Evolutionary conservation across 2,888 invertebrate genomes (phyloP), one percentile per base, ranked within the genome.

Genomic region (Gibbula magus): DNA sequence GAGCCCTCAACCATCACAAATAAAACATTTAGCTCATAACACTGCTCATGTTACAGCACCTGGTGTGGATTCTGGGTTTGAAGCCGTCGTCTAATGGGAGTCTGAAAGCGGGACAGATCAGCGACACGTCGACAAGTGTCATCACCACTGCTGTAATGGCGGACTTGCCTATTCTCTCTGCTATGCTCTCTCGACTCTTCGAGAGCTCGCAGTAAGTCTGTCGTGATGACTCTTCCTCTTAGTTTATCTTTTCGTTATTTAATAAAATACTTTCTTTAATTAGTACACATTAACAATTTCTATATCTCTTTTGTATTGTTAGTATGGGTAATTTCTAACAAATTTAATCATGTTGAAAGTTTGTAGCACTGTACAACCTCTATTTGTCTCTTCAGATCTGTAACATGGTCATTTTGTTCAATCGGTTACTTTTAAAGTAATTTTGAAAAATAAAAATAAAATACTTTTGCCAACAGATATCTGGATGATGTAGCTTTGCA

Each of bases 111-210:
- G 89, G 90, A 61, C 89, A 90, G 81, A 88, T 89, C 54, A 91
- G 89, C 54, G 92, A 92, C 32, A 87, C 91, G 13, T 88, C 91
- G 76, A 88, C 89, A 87, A 89, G 89, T 88, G 90, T 98, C 79
- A 96, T 99, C 92, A 98, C 98, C 0, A 98, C 98, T 16, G 97
- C 98, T 4, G 98, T 98, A 66, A 97, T 98, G 96, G 97, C 98
- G 0, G 99, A 99, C 93, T 93, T 99, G 35, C 98, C 99, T 0
- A 94, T 95, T 81, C 94, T 99, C 77, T 91, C 92, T 10, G 86
- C 91, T 78, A 92, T 93, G 92, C 94, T 99, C 83, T 97, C 97
- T 79, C 95, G 97, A 82, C 95, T 99, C 5, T 99, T 99, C 92
- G 98, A 99, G 93, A 97, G 98, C 51, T 98, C 98, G 84, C 97